These are phyloP conservation scores for Octonoba sinensis DNA, from an alignment of 2,888 invertebrate genomes.

Conservation along the genomic window DNA sequence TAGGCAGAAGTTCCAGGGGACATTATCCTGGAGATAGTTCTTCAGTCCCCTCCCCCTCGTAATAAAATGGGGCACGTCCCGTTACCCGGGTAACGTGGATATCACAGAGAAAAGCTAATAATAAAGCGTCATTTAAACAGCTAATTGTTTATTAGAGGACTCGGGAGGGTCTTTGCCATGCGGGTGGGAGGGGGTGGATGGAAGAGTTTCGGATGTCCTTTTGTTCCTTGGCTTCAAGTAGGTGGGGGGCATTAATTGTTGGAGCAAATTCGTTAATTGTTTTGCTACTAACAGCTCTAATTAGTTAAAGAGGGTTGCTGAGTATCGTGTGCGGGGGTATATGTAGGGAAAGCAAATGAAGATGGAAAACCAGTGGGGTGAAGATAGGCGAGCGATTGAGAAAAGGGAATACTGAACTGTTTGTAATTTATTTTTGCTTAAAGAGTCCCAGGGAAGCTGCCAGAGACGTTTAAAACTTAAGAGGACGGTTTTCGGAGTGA, in stretches of 20 bases:
- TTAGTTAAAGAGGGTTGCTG: constrained; percentile 46
- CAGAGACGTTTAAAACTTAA: too few species aligned
- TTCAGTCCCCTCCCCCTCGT: constrained; percentile 10
- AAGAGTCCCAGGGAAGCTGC: too few species aligned
- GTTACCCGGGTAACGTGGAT: constrained; percentile 49
- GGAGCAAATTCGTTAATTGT: constrained; percentile 51
- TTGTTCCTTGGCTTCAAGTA: constrained; percentile 5
- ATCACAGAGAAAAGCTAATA: constrained; percentile 45
- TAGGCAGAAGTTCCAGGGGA: constrained; percentile 31
- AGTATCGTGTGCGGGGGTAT: neutral
- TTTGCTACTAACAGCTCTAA: constrained; percentile 41
- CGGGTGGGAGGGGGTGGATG: neutral
- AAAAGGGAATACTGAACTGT: too few species aligned
- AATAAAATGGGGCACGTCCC: constrained; percentile 29
- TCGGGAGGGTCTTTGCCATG: constrained; percentile 15
- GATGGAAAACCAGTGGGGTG: neutral
- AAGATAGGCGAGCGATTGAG: too few species aligned
- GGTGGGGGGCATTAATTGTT: constrained; percentile 46
- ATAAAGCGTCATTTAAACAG: constrained; percentile 62
- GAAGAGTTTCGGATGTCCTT: neutral
- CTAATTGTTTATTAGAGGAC: constrained; percentile 60
- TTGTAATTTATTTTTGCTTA: too few species aligned
- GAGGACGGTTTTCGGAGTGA: too few species aligned
- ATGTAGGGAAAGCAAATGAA: constrained; percentile 25
- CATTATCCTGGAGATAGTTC: constrained; percentile 13